A percentile compares a stretch with the other conserved stretches of the same genome.
Conservation (phyloP, 2,113 vertebrate species). For the Crotalus tigris region DNA sequence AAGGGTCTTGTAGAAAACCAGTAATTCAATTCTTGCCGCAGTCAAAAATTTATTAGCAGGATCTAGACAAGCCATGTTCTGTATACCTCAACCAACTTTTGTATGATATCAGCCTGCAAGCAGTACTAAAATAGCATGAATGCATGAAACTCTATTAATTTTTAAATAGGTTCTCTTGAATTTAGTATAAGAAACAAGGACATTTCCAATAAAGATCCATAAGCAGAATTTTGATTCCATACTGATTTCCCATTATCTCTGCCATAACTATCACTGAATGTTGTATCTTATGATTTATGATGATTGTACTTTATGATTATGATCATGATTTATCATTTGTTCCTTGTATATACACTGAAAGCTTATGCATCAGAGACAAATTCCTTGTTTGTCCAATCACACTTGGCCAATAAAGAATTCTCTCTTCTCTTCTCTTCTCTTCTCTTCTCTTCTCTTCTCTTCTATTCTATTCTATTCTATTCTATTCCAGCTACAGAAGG, state of each 20-base stretch:
- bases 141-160: not conserved
- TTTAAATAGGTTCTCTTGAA: not conserved
- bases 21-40: not conserved
- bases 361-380: no score
- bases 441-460: no score
- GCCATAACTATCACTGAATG: not conserved
- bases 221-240: not conserved
- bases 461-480: no score
- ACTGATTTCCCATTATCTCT: not conserved
- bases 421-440: no score
- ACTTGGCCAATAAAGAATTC: no score
- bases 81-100: not conserved
- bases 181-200: not conserved
- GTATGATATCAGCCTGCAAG: not conserved
- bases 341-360: no score
- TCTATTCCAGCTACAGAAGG: not conserved
- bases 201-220: not conserved
- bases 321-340: no score
- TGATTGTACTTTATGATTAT: no score
- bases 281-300: no score
- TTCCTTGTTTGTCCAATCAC: no score
- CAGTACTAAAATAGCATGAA: not conserved
- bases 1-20: not conserved
- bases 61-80: not conserved
- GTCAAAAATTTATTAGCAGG: not conserved